These are phyloP conservation scores for Gobius niger DNA, from an alignment of 2,113 vertebrate genomes.

Conservation along the genomic window DNA sequence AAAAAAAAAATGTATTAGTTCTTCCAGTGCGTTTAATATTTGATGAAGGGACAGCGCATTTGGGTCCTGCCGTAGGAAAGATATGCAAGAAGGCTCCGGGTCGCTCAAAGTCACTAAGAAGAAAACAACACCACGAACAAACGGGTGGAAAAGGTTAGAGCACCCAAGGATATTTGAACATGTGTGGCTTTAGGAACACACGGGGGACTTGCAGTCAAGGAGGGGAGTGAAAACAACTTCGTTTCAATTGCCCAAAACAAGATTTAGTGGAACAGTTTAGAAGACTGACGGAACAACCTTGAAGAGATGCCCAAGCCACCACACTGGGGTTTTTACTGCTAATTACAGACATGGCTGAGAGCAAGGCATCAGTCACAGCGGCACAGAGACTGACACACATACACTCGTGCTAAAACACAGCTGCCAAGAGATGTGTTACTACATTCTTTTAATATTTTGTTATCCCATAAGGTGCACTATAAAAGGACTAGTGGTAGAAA, in stretches of 20 bases:
- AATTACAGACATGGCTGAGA: slow-evolving; percentile 67
- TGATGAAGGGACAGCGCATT: slow-evolving; percentile 49
- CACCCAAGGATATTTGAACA: slow-evolving; percentile 10
- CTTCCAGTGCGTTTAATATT: slow-evolving; percentile 60
- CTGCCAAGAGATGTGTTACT: too few species aligned
- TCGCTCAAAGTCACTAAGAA: slow-evolving; percentile 23
- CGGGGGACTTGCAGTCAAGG: slow-evolving; percentile 22
- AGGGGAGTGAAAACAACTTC: slow-evolving; percentile 22
- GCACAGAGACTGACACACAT: slow-evolving; percentile 24
- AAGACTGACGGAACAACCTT: slow-evolving; percentile 54
- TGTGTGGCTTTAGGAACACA: not conserved
- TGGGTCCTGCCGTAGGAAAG: slow-evolving; percentile 34
- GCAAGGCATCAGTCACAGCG: slow-evolving; percentile 56
- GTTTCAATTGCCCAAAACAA: slow-evolving; percentile 22
- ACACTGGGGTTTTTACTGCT: slow-evolving; percentile 58
- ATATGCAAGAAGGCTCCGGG: slow-evolving; percentile 42
- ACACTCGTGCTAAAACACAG: not conserved
- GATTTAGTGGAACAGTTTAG: slow-evolving; percentile 47
- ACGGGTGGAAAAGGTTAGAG: slow-evolving; percentile 2
- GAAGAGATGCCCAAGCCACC: slow-evolving; percentile 48
- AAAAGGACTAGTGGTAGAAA: too few species aligned
- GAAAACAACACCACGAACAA: slow-evolving; percentile 8
- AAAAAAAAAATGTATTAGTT: slow-evolving; percentile 67
- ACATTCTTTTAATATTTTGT: too few species aligned
- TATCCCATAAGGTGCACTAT: too few species aligned